Conservation (phyloP, 1,140 invertebrate genomes). For the Cardiocondyla obscurior region DNA sequence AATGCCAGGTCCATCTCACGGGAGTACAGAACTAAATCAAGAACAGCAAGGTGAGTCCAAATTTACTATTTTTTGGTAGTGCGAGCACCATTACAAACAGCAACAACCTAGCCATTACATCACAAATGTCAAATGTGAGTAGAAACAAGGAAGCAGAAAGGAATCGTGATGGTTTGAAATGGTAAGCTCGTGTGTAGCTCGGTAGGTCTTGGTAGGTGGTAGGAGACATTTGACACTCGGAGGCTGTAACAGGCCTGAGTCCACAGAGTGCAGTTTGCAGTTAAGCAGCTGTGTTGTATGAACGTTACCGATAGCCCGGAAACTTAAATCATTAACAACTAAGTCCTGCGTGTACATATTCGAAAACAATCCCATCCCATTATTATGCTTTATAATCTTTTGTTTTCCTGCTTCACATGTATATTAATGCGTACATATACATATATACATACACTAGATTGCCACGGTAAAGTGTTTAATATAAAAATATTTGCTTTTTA, state of each 20-base stretch:
- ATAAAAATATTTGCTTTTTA: constrained; percentile 73
- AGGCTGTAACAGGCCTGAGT: constrained; percentile 78
- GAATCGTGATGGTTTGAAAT: constrained; percentile 83
- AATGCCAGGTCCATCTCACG: constrained; percentile 82
- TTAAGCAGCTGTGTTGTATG: constrained; percentile 82
- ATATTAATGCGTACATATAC: constrained; percentile 61
- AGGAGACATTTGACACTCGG: constrained; percentile 84
- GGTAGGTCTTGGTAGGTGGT: constrained; percentile 83
- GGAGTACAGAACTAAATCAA: constrained; percentile 80
- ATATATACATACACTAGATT: constrained; percentile 40
- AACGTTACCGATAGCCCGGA: constrained; percentile 74
- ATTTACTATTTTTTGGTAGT: constrained; percentile 79
- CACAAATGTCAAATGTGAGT: constrained; percentile 82
- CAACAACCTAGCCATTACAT: constrained; percentile 84
- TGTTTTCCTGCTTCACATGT: constrained; percentile 73
- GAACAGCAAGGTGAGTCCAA: constrained; percentile 83
- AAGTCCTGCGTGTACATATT: constrained; percentile 79
- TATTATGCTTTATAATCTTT: constrained; percentile 71
- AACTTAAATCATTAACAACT: constrained; percentile 73
- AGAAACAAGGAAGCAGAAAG: constrained; percentile 79
- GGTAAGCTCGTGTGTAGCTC: constrained; percentile 84
- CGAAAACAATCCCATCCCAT: constrained; percentile 57
- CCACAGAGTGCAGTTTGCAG: constrained; percentile 83
- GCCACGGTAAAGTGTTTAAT: constrained; percentile 61
- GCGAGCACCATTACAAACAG: constrained; percentile 85